Percentiles rank a stretch among this genome's conserved stretches.
phyloP scores from a whole-genome alignment of 2,888 invertebrate species.

The Podotricha telesiphe region DNA sequence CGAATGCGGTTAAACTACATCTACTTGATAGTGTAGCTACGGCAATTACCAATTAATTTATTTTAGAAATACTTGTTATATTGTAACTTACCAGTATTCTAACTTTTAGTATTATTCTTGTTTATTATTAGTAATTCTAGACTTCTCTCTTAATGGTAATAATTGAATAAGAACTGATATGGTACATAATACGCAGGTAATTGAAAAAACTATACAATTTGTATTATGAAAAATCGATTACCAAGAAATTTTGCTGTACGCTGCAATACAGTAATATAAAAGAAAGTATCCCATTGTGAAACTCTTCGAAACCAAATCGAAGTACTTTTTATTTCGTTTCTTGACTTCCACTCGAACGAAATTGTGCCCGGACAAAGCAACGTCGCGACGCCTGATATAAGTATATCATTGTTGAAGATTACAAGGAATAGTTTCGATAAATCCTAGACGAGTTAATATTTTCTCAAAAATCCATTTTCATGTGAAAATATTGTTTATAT shows the following conservation, averaged over 20 bases:
- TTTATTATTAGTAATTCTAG: no score
- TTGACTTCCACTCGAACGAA: slow-evolving; percentile 13
- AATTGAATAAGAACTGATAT: no score
- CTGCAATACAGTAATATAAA: slow-evolving; percentile 4
- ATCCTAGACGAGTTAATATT: not conserved
- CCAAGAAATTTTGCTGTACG: not conserved
- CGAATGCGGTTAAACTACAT: slow-evolving; percentile 1
- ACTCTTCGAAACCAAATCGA: slow-evolving; percentile 7
- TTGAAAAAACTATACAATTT: not conserved
- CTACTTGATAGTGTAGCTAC: not conserved
- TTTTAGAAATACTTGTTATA: no score
- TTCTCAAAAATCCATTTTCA: not conserved
- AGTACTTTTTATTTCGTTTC: slow-evolving; percentile 21
- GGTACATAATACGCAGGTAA: no score
- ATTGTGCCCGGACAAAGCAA: not conserved
- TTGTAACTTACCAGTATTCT: no score
- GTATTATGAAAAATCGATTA: not conserved
- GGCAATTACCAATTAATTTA: no score
- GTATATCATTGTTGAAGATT: slow-evolving; percentile 9
- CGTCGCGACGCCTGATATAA: slow-evolving; percentile 5
- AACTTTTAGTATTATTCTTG: no score
- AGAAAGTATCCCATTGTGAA: not conserved
- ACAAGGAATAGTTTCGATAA: slow-evolving; percentile 3
- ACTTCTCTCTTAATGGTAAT: no score
- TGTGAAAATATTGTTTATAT: not conserved